A percentile compares a stretch with the other conserved stretches of the same genome.
phyloP scores from a whole-genome alignment of 2,113 vertebrate species.

The Eretmochelys imbricata region DNA sequence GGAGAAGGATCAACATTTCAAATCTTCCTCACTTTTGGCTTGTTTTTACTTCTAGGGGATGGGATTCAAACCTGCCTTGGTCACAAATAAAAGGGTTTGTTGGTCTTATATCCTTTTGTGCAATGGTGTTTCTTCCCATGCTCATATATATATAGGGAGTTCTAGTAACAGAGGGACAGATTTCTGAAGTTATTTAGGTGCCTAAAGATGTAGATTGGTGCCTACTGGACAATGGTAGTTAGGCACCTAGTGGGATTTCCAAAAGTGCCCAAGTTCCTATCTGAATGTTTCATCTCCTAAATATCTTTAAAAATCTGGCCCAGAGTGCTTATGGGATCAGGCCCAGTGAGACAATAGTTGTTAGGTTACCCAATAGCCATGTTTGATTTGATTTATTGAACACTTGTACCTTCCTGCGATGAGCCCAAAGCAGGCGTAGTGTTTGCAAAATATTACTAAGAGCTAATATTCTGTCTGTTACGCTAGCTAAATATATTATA shows the following conservation, averaged over 20 bases:
- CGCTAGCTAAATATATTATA: neutral
- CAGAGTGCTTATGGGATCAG: neutral
- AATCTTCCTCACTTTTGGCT: neutral
- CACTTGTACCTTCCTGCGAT: neutral
- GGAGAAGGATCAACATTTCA: neutral
- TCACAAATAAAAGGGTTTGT: neutral
- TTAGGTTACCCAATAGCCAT: neutral
- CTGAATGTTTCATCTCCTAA: neutral
- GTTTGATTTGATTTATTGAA: neutral
- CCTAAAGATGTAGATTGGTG: neutral
- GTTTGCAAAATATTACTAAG: neutral
- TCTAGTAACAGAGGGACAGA: neutral
- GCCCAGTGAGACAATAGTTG: neutral
- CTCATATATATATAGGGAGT: neutral
- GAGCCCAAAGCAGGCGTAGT: neutral
- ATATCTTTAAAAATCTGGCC: neutral
- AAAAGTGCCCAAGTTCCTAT: neutral
- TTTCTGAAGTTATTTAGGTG: neutral
- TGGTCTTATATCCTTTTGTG: neutral
- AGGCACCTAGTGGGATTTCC: neutral
- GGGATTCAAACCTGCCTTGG: neutral
- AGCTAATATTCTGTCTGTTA: neutral
- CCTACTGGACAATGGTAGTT: neutral
- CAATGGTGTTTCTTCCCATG: neutral
- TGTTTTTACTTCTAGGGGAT: neutral